Base-by-base conservation (phyloP, 2,888 invertebrate species). In the Microplitis deprimator region DNA sequence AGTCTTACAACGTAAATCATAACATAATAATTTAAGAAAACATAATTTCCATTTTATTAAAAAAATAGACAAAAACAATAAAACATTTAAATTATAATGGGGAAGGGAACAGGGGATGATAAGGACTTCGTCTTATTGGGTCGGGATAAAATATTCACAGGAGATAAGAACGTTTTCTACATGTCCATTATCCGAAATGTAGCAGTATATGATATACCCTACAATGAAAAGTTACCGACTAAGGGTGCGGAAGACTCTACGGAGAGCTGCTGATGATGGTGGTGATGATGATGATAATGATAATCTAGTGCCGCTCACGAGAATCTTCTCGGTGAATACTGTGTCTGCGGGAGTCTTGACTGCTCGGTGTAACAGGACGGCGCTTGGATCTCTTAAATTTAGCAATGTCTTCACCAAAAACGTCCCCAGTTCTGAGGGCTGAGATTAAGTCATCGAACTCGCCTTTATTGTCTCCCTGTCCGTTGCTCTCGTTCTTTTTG, bases 371-470 rank as follows among this genome's bases (percentile, higher is more conserved):
- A 4, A 93, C 91, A 41, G 94, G 91, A 59, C 93, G 92, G 84
- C 94, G 94, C 81, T 95, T 92, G 68, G 94, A 95, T 75, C 96
- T 91, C 84, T 96, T 95, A 87, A 97, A 96, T 90, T 98, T 98
- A 75, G 97, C 97, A 85, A 98, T 96, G 88, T 98, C 98, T 87
- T 98, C 98, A 0, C 97, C 97, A 87, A 98, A 98, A 0, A 98
- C 97, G 86, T 98, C 97, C 0, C 98, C 98, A 0, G 98, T 98
- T 78, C 98, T 91, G 73, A 98, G 90, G 0, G 98, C 98, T 0
- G 98, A 98, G 87, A 98, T 98, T 83, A 98, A 92, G 90, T 98
- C 98, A 87, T 98, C 98, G 90, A 98, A 98, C 90, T 98, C 98
- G 7, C 98, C 97, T 86, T 96, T 94, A 77, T 92, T 94, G 77